phyloP scores from a whole-genome alignment of 2,888 invertebrate species.

The Thymelicus acteon region DNA sequence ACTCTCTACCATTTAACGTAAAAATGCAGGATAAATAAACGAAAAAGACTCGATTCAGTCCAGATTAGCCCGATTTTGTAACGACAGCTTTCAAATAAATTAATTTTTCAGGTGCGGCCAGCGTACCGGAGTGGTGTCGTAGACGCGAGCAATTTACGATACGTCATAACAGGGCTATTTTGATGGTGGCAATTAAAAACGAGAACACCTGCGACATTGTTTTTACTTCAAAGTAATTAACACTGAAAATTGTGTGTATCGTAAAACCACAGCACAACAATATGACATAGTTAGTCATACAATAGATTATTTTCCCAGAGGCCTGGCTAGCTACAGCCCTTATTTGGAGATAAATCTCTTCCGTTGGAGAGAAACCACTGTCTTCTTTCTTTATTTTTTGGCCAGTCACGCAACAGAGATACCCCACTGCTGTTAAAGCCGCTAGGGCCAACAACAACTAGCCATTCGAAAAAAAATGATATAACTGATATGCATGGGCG shows the following conservation, averaged over 20 bases:
- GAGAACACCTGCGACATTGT: conserved; percentile 27
- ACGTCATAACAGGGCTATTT: conserved; percentile 37
- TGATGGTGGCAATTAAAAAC: conserved; percentile 31
- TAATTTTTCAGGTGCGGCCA: conserved; percentile 65
- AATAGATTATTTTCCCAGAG: too few relatives aligned
- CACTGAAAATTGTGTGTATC: neutral
- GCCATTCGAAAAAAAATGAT: too few relatives aligned
- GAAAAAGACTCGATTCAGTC: conserved; percentile 51
- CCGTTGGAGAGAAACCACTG: too few relatives aligned
- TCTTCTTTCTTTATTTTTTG: too few relatives aligned
- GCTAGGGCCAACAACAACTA: too few relatives aligned
- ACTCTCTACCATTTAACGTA: conserved; percentile 18
- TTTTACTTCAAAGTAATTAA: conserved; percentile 26
- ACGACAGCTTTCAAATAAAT: conserved; percentile 73
- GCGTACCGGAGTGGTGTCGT: conserved; percentile 46
- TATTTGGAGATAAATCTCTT: too few relatives aligned
- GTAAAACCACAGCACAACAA: too few relatives aligned
- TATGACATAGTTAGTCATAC: too few relatives aligned
- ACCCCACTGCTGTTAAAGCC: too few relatives aligned
- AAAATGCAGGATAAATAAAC: conserved; percentile 31
- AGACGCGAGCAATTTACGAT: conserved; percentile 44
- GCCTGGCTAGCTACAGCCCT: too few relatives aligned
- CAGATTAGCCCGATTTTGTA: conserved; percentile 54
- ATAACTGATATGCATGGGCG: too few relatives aligned
- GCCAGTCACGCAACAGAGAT: too few relatives aligned